Percentiles rank a stretch among this genome's conserved stretches.
Evolutionary conservation across 2,888 invertebrate species (phyloP).

Genomic region (Cetonia aurata): DNA sequence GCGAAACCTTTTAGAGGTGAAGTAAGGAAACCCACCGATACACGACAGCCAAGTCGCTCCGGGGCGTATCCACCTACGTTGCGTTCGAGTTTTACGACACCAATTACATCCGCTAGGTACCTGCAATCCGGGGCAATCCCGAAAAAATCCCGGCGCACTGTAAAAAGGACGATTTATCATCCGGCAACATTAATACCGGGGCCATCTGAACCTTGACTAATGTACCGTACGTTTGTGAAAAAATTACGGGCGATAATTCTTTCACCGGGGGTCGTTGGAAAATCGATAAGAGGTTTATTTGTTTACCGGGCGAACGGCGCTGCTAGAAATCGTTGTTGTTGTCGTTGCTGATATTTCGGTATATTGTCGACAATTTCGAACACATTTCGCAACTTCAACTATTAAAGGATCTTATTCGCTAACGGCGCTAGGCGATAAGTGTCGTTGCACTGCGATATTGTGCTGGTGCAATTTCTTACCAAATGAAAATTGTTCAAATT

Average conservation of each 20-base stretch:
- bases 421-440: too few relatives aligned
- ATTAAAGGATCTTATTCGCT: too few relatives aligned
- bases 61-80: not conserved
- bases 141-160: not conserved
- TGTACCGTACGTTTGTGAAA: conserved; percentile 1
- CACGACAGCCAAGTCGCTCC: too few relatives aligned
- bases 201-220: conserved; percentile 5
- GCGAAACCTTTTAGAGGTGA: not conserved
- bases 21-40: not conserved
- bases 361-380: too few relatives aligned
- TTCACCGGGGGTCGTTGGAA: not conserved
- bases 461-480: too few relatives aligned
- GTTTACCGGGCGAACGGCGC: not conserved
- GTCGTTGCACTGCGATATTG: too few relatives aligned
- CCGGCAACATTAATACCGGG: not conserved
- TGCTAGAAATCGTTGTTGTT: not conserved
- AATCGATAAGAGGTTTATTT: conserved; percentile 4
- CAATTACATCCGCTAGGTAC: conserved; percentile 2
- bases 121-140: not conserved
- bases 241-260: conserved; percentile 6
- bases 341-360: too few relatives aligned
- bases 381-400: too few relatives aligned
- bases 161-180: not conserved
- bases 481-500: too few relatives aligned
- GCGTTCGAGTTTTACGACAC: not conserved